These are phyloP conservation scores for Diloba caeruleocephala DNA, from an alignment of 2,888 invertebrate genomes.

Conservation along the genomic window DNA sequence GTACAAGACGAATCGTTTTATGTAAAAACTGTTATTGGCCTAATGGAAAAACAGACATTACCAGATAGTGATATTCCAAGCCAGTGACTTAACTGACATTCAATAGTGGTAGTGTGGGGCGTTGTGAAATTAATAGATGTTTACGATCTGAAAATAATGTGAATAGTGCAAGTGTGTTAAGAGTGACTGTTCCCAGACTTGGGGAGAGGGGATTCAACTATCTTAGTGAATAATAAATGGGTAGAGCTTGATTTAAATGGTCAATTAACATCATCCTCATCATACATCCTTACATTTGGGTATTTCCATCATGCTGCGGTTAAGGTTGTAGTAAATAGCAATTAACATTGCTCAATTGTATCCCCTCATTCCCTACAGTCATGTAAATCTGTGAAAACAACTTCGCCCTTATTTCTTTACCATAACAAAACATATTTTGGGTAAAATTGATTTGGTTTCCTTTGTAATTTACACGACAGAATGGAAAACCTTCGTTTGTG, in stretches of 20 bases:
- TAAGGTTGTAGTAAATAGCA: conserved; percentile 37
- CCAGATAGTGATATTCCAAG: conserved; percentile 53
- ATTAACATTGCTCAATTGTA: conserved; percentile 44
- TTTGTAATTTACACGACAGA: conserved; percentile 16
- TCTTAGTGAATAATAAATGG: conserved; percentile 24
- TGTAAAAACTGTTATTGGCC: conserved; percentile 20
- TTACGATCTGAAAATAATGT: conserved; percentile 55
- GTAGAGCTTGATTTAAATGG: conserved; percentile 37
- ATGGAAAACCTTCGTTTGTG: conserved; percentile 9
- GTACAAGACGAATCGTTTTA: conserved; percentile 26
- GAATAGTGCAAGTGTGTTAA: conserved; percentile 38
- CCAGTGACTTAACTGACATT: conserved; percentile 53
- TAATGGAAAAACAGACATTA: conserved; percentile 48
- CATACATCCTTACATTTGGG: conserved; percentile 40
- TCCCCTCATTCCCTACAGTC: conserved; percentile 30
- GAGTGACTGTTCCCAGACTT: conserved; percentile 37
- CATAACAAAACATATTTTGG: conserved; percentile 6
- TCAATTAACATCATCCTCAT: conserved; percentile 53
- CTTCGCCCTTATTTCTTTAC: conserved; percentile 12
- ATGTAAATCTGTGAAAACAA: conserved; percentile 17
- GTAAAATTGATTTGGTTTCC: conserved; percentile 14
- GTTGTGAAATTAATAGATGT: conserved; percentile 33
- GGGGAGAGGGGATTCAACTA: conserved; percentile 30
- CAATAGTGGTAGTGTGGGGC: conserved; percentile 47
- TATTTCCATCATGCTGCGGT: conserved; percentile 30